A percentile compares a stretch with the other conserved stretches of the same genome.
Conservation (phyloP, 2,888 invertebrate species). For the Chesias legatella region DNA sequence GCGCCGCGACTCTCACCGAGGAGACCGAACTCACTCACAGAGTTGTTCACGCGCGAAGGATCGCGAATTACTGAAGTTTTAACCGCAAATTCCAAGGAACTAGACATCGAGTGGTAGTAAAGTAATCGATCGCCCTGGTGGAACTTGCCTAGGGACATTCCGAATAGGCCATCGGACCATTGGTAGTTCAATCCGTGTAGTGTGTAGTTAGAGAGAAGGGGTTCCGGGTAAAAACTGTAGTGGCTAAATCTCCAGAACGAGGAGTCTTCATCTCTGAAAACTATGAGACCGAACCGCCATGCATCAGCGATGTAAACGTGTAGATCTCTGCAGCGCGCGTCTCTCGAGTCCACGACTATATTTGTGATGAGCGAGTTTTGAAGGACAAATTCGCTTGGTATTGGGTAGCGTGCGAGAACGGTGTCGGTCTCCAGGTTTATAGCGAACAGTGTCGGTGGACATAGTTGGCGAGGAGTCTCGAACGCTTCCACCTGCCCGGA, state of each 20-base stretch:
- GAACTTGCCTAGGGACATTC: conserved; percentile 84
- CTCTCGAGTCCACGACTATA: conserved; percentile 83
- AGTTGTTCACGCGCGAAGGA: conserved; percentile 65
- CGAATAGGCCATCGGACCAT: conserved; percentile 91
- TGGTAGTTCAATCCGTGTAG: conserved; percentile 88
- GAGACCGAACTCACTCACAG: conserved; percentile 63
- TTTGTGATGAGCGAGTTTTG: conserved; percentile 86
- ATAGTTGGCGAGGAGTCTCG: conserved; percentile 82
- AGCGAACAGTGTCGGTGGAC: conserved; percentile 87
- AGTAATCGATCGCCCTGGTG: conserved; percentile 81
- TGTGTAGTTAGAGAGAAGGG: conserved; percentile 86
- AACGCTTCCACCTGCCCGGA: conserved; percentile 88
- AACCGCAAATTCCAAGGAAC: conserved; percentile 88
- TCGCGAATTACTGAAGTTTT: conserved; percentile 85
- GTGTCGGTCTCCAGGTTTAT: conserved; percentile 85
- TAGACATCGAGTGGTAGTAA: conserved; percentile 92
- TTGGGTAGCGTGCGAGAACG: conserved; percentile 81
- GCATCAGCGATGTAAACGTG: conserved; percentile 86
- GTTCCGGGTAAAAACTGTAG: conserved; percentile 87
- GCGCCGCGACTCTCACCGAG: conserved; percentile 78
- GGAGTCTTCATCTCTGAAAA: conserved; percentile 81
- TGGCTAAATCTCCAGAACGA: conserved; percentile 84
- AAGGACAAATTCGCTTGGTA: conserved; percentile 84
- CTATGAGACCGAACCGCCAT: conserved; percentile 83
- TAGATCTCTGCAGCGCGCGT: conserved; percentile 81